Evolutionary conservation across 2,113 vertebrate genomes (phyloP).

Genomic region (Calypte anna): DNA sequence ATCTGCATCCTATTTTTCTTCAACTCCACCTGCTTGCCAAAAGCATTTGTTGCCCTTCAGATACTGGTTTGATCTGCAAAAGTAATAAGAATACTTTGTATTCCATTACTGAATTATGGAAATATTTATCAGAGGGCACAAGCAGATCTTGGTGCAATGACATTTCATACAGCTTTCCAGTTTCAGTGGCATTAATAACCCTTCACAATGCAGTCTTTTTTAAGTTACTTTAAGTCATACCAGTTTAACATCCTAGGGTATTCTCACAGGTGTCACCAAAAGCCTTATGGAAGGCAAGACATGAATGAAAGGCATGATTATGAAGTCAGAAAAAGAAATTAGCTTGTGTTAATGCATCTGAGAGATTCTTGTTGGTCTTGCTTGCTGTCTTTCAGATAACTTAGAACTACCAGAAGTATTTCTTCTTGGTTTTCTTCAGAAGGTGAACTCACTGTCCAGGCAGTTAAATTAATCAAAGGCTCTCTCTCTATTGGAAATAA

Average conservation of each 20-base stretch:
- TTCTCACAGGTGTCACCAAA: background rate
- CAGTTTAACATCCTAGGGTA: background rate
- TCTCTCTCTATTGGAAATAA: background rate
- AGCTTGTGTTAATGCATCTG: background rate
- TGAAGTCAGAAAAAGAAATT: background rate
- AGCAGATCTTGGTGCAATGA: background rate
- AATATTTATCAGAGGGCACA: background rate
- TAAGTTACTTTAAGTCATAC: background rate
- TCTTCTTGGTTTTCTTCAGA: background rate
- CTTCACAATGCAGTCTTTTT: background rate
- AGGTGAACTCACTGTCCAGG: background rate
- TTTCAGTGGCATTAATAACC: background rate
- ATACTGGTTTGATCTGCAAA: background rate
- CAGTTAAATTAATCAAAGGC: background rate
- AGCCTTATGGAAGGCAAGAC: background rate
- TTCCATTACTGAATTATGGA: background rate
- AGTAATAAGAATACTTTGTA: background rate
- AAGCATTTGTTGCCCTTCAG: background rate
- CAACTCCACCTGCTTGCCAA: background rate
- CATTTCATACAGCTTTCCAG: background rate
- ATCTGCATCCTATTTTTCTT: background rate
- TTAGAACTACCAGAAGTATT: background rate
- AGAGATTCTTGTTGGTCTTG: background rate
- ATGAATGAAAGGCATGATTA: background rate
- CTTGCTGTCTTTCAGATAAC: background rate